These are phyloP conservation scores for Scolopax rusticola DNA, from an alignment of 2,797 vertebrate genomes.

Conservation along the genomic window DNA sequence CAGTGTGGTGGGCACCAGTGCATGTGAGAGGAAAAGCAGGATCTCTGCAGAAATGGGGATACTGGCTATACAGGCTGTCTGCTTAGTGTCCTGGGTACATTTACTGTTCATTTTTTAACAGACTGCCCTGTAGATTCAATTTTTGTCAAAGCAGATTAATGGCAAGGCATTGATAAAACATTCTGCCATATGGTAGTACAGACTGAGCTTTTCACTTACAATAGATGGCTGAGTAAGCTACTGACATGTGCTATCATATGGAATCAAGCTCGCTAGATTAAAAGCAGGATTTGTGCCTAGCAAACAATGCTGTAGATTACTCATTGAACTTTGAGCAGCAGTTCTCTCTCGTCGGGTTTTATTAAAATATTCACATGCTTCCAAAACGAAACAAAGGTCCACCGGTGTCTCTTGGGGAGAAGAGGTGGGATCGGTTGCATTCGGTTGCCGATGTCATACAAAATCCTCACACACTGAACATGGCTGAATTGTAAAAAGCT, in stretches of 20 bases:
- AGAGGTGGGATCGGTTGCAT: slow-evolving; percentile 42
- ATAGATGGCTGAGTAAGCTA: slow-evolving; percentile 55
- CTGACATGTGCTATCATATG: slow-evolving; percentile 60
- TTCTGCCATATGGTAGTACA: neutral
- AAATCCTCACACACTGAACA: slow-evolving; percentile 66
- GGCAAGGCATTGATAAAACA: slow-evolving; percentile 32
- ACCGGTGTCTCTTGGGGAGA: slow-evolving; percentile 46
- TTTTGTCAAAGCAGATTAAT: neutral
- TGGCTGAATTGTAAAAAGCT: slow-evolving; percentile 70
- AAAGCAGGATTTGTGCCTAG: slow-evolving; percentile 67
- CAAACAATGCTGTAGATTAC: slow-evolving; percentile 69
- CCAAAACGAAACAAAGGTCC: slow-evolving; percentile 71
- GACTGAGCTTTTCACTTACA: slow-evolving; percentile 42
- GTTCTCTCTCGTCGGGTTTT: slow-evolving; percentile 62
- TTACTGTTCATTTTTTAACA: neutral
- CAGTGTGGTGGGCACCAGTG: neutral
- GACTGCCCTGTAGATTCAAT: neutral
- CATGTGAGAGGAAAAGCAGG: neutral
- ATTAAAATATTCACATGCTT: slow-evolving; percentile 80
- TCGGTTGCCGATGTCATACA: slow-evolving; percentile 65
- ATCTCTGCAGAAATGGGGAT: slow-evolving; percentile 17
- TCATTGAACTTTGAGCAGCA: slow-evolving; percentile 68
- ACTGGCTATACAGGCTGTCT: neutral
- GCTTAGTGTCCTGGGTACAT: neutral
- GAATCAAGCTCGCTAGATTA: slow-evolving; percentile 52